phyloP scores from a whole-genome alignment of 2,113 vertebrate genomes.

The Apus apus region DNA sequence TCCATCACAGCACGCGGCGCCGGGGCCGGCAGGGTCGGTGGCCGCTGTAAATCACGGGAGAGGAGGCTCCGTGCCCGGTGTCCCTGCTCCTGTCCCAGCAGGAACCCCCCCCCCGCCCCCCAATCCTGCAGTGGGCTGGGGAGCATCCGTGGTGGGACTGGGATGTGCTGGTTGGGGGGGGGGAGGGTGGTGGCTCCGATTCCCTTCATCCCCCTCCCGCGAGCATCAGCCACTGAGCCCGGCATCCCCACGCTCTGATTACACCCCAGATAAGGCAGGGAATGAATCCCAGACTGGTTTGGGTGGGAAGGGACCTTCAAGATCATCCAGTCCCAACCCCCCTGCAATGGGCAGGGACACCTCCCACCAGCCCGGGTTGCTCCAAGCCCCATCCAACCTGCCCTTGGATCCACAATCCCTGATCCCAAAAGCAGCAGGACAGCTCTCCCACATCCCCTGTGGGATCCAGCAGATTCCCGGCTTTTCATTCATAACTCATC shows the following conservation, averaged over 20 bases:
- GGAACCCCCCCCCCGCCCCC: too few species aligned
- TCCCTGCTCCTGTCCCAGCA: too few species aligned
- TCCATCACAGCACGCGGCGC: neutral
- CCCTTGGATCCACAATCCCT: too few species aligned
- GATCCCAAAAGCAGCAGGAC: too few species aligned
- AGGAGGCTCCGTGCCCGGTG: neutral
- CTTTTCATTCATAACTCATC: slow-evolving; percentile 51
- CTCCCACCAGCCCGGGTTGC: too few species aligned
- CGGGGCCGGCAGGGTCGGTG: neutral
- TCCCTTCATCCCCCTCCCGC: neutral
- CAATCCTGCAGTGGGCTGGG: neutral
- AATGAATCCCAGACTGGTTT: neutral
- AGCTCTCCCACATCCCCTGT: too few species aligned
- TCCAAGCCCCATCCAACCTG: too few species aligned
- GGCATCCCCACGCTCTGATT: slow-evolving; percentile 11
- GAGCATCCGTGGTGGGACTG: fast-evolving
- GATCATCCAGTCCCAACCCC: too few species aligned
- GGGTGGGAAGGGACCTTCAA: too few species aligned
- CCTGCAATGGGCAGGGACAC: too few species aligned
- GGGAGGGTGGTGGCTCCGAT: neutral
- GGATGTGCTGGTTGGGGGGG: neutral
- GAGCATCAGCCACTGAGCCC: neutral
- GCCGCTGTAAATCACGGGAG: neutral
- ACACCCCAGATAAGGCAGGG: slow-evolving; percentile 10
- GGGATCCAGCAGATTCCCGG: neutral